Conservation (phyloP, 2,797 vertebrate species). For the Urophycis tenuis region DNA sequence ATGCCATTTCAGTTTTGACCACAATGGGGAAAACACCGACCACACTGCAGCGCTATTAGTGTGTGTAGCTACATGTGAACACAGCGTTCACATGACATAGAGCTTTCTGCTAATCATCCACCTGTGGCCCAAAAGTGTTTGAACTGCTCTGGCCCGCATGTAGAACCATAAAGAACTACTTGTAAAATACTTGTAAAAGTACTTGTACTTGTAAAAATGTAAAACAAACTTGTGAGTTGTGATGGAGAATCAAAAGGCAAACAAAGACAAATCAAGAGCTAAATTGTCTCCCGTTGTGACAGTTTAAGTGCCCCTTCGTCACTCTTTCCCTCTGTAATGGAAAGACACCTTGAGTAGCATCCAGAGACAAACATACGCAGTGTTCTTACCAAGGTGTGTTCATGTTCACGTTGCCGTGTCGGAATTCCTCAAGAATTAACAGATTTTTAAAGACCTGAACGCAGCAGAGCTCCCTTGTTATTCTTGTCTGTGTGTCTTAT, state of each 20-base stretch:
- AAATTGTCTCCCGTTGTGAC: background rate
- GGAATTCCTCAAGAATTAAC: constrained; percentile 13
- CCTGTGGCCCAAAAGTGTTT: constrained; percentile 44
- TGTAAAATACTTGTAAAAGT: background rate
- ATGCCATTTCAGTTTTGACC: background rate
- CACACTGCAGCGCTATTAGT: background rate
- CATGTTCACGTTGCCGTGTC: constrained; percentile 38
- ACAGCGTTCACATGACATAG: constrained; percentile 9
- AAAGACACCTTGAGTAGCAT: background rate
- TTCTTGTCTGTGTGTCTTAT: constrained; percentile 51
- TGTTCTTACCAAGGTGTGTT: constrained; percentile 61
- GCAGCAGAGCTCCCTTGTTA: constrained; percentile 23
- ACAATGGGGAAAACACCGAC: background rate
- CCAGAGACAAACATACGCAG: background rate
- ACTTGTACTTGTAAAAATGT: no score
- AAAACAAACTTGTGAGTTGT: background rate
- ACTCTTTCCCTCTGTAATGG: background rate
- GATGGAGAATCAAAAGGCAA: background rate
- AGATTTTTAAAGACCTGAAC: constrained; percentile 10
- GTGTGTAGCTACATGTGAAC: constrained; percentile 9
- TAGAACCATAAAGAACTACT: constrained; percentile 6
- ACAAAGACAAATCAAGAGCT: background rate
- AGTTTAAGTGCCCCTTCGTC: background rate
- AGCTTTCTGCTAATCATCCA: constrained; percentile 62
- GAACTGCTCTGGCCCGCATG: constrained; percentile 4